Percentiles rank a stretch among this genome's conserved stretches.
Conservation (phyloP, 2,888 invertebrate species). For the Aquatica leii region DNA sequence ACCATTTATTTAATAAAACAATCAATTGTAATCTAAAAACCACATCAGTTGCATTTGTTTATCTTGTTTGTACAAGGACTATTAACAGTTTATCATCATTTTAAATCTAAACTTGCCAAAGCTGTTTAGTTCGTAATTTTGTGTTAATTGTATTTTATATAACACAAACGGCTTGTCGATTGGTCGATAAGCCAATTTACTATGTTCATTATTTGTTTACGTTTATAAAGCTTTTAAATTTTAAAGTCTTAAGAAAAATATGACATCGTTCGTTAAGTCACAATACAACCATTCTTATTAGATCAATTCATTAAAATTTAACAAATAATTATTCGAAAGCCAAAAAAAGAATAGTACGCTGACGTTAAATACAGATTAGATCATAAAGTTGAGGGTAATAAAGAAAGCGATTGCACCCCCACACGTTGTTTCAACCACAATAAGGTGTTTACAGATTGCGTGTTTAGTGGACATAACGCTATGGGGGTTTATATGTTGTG, state of each 20-base stretch:
- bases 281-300: no score
- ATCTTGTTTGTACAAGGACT: slow-evolving; percentile 20
- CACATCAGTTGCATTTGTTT: slow-evolving; percentile 5
- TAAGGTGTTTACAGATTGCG: slow-evolving; percentile 49
- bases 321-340: slow-evolving; percentile 13
- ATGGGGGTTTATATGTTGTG: slow-evolving; percentile 41
- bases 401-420: slow-evolving; percentile 42
- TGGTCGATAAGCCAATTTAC: slow-evolving; percentile 13
- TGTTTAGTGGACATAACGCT: slow-evolving; percentile 45
- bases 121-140: slow-evolving; percentile 15
- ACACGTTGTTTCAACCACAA: slow-evolving; percentile 41
- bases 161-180: background rate
- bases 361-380: slow-evolving; percentile 33
- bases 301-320: slow-evolving; percentile 17
- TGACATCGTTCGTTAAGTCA: no score
- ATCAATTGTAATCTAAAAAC: slow-evolving; percentile 16
- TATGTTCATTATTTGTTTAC: slow-evolving; percentile 9
- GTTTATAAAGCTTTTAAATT: background rate
- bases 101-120: slow-evolving; percentile 25
- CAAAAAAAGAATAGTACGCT: slow-evolving; percentile 24
- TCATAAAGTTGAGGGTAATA: slow-evolving; percentile 36
- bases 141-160: slow-evolving; percentile 17
- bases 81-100: slow-evolving; percentile 21
- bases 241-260: no score
- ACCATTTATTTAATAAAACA: slow-evolving; percentile 19